Base-by-base conservation (phyloP, 37 sponge, comb jelly and placozoan species). In the Hormiphora californensis region DNA sequence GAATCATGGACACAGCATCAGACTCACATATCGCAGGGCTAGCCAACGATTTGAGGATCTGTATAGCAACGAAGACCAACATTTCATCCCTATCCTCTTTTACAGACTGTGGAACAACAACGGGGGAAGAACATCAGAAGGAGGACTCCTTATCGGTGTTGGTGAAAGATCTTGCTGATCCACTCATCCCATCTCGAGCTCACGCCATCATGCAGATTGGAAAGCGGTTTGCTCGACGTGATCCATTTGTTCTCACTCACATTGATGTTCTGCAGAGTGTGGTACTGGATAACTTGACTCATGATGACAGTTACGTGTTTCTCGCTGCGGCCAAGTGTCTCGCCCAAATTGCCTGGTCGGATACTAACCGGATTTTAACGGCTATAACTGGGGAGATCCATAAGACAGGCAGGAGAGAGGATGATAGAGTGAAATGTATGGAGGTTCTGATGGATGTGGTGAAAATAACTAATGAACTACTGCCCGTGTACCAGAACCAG, bases 371-470 rank as follows among this genome's bases (percentile, higher is more conserved):
- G 40, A 33, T 73, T 40, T 30, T 73, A 3, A 46, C 40, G 4
- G 0, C 17, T 4, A 73, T 73, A 40, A 33, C 46, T 19, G 9
- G 7, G 12, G 81, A 73, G 43, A 40, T 73, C 43, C 81, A 21
- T 2, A 73, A 73, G 28, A 33, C 35, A 3, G 9, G n/a, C 23
- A 39, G 81, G 38, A 73, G 43, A 17, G 81, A 73, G 27, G 81
- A 73, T 21, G 81, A 73, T 28, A 39, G 81, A 28, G 81, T 46
- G 0, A 73, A 73, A 46, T 73, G 81, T 73, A 73, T 73, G 81
- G 81, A 73, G 46, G 81, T 73, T 21, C 35, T 73, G 81, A 46
- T 73, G 1, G 43, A 40, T 46, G n/a, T 33, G 17, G 23, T 73
- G 17, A 73, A 73, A 41, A 73, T 73, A 40, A 73, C 81, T 22